phyloP scores from a whole-genome alignment of 2,797 vertebrate genomes.

The Prunella strophiata region DNA sequence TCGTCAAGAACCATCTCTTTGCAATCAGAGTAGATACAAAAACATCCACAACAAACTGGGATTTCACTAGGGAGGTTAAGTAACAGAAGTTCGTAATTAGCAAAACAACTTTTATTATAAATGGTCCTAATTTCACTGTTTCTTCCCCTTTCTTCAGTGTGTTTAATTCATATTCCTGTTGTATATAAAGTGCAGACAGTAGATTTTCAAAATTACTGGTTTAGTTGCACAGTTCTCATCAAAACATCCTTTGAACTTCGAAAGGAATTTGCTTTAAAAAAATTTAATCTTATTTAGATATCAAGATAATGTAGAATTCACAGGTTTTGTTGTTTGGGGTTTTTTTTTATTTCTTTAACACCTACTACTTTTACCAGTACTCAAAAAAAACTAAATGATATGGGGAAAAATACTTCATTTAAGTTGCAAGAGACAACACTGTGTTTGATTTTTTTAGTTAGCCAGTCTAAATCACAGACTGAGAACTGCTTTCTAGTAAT shows the following conservation, averaged over 20 bases:
- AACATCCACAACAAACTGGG: background rate
- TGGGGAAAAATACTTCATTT: background rate
- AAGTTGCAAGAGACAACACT: background rate
- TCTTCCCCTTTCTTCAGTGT: background rate
- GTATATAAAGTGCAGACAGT: background rate
- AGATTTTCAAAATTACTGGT: background rate
- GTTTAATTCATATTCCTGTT: background rate
- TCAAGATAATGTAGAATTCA: background rate
- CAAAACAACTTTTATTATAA: background rate
- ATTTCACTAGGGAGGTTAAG: background rate
- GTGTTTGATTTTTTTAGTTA: background rate
- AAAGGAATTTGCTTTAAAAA: background rate
- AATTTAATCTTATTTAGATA: background rate
- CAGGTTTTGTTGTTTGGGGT: fast-evolving
- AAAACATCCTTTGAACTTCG: background rate
- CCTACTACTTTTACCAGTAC: background rate
- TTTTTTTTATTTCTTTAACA: background rate
- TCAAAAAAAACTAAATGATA: background rate
- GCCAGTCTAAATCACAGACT: background rate
- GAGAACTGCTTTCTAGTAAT: background rate
- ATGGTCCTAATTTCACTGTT: background rate
- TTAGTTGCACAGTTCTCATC: background rate
- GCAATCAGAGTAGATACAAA: background rate
- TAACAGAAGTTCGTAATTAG: background rate
- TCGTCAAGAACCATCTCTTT: background rate